Evolutionary conservation across 2,888 invertebrate species (phyloP).

Genomic region (Leptinotarsa tumamoca): DNA sequence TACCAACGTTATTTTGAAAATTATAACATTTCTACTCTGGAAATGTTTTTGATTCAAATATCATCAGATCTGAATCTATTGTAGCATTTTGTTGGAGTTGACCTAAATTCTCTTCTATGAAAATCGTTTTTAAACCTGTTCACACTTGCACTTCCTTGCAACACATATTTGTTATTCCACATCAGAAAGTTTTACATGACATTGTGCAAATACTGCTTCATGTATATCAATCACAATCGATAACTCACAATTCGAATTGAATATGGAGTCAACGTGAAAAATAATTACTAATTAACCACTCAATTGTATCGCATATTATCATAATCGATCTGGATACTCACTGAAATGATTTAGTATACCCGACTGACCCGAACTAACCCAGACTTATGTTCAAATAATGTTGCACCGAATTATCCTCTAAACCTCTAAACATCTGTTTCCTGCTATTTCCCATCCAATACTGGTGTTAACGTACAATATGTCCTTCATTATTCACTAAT

Average conservation of each 20-base stretch:
- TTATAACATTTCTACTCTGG: too few relatives aligned
- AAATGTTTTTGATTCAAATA: too few relatives aligned
- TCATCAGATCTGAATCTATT: too few relatives aligned
- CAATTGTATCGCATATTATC: not conserved
- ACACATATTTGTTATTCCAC: too few relatives aligned
- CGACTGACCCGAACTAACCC: slow-evolving; percentile 38
- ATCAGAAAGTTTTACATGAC: too few relatives aligned
- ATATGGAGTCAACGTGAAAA: not conserved
- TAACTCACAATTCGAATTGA: not conserved
- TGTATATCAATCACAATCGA: too few relatives aligned
- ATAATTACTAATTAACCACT: not conserved
- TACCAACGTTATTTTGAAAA: too few relatives aligned
- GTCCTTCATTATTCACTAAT: slow-evolving; percentile 12
- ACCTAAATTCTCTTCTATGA: too few relatives aligned
- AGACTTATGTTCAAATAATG: slow-evolving; percentile 44
- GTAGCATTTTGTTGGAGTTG: too few relatives aligned
- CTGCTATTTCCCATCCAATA: not conserved
- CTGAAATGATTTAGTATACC: slow-evolving; percentile 46
- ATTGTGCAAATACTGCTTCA: too few relatives aligned
- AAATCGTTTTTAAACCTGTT: too few relatives aligned
- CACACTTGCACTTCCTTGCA: too few relatives aligned
- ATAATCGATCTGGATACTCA: slow-evolving; percentile 39
- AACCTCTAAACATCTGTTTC: slow-evolving; percentile 35
- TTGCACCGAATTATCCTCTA: slow-evolving; percentile 37
- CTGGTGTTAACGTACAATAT: slow-evolving; percentile 12